These are phyloP conservation scores for Gasterosteus nipponicus DNA, from an alignment of 2,113 vertebrate species.

Conservation along the genomic window DNA sequence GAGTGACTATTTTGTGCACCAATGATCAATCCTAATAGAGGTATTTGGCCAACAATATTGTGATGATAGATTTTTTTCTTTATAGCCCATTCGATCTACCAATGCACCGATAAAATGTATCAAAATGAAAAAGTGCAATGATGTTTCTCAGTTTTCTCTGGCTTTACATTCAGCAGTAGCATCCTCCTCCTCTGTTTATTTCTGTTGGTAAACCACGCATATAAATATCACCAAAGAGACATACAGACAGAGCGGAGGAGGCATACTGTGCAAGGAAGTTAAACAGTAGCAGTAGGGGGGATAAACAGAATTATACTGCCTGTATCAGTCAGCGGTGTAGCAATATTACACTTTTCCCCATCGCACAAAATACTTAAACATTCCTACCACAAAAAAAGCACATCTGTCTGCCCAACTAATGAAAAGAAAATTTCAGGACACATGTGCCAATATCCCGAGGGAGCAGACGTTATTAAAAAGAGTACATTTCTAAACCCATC, in stretches of 20 bases:
- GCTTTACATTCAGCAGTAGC: neutral
- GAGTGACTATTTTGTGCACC: neutral
- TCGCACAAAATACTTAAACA: slow-evolving; percentile 24
- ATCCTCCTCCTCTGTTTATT: neutral
- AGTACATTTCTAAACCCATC: neutral
- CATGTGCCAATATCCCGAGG: slow-evolving; percentile 17
- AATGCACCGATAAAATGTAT: neutral
- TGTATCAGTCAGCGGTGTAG: slow-evolving; percentile 1
- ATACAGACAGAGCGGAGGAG: slow-evolving; percentile 18
- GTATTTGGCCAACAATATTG: neutral
- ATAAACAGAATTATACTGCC: slow-evolving; percentile 20
- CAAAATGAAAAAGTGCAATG: neutral
- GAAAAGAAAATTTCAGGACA: slow-evolving; percentile 2
- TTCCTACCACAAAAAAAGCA: slow-evolving; percentile 9
- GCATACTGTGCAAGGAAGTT: slow-evolving; percentile 36
- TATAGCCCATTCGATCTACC: neutral
- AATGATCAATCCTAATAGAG: neutral
- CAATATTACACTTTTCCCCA: neutral
- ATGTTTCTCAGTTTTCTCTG: neutral
- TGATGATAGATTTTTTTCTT: neutral
- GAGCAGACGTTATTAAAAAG: slow-evolving; percentile 10
- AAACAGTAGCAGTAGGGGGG: slow-evolving; percentile 44
- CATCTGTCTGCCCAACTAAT: slow-evolving; percentile 2
- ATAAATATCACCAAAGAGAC: slow-evolving; percentile 16
- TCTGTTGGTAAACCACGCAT: slow-evolving; percentile 7